These are phyloP conservation scores for Drosophila subquinaria DNA, from an alignment of 2,888 invertebrate genomes.

Conservation along the genomic window DNA sequence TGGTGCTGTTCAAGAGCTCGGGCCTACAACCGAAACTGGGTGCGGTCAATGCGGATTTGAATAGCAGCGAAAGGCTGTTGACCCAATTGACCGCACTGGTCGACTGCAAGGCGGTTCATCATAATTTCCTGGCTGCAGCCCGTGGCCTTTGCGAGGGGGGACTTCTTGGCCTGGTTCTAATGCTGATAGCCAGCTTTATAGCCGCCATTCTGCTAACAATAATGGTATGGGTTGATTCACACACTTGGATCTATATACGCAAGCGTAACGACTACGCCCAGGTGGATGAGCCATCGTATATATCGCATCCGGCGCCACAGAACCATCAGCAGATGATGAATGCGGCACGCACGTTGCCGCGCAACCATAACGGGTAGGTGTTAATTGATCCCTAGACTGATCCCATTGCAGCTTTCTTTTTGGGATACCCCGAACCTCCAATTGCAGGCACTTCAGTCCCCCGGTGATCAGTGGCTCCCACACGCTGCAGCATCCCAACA, in stretches of 20 bases:
- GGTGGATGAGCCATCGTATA: conserved; percentile 91
- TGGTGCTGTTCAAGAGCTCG: conserved; percentile 86
- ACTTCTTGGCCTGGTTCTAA: conserved; percentile 92
- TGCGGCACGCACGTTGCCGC: conserved; percentile 86
- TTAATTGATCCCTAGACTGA: conserved; percentile 49
- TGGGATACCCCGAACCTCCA: conserved; percentile 36
- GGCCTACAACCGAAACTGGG: conserved; percentile 91
- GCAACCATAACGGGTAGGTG: conserved; percentile 86
- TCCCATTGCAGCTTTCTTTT: conserved; percentile 52
- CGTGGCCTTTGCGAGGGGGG: conserved; percentile 94
- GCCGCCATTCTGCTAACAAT: conserved; percentile 96
- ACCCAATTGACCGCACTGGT: conserved; percentile 90
- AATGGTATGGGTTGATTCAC: conserved; percentile 97
- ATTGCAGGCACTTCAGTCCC: conserved; percentile 85
- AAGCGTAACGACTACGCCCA: conserved; percentile 93
- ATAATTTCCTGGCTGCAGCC: conserved; percentile 92
- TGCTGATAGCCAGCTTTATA: conserved; percentile 93
- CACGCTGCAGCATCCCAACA: conserved; percentile 85
- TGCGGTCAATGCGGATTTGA: conserved; percentile 91
- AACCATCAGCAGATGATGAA: conserved; percentile 86
- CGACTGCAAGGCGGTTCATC: conserved; percentile 93
- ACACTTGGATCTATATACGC: conserved; percentile 98
- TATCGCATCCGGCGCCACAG: conserved; percentile 85
- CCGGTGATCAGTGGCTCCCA: conserved; percentile 86
- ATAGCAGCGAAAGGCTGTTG: conserved; percentile 90